Evolutionary conservation across 2,888 invertebrate species (phyloP), one percentile per base, ranked within the genome.

Genomic region (Aspidiotus destructor): DNA sequence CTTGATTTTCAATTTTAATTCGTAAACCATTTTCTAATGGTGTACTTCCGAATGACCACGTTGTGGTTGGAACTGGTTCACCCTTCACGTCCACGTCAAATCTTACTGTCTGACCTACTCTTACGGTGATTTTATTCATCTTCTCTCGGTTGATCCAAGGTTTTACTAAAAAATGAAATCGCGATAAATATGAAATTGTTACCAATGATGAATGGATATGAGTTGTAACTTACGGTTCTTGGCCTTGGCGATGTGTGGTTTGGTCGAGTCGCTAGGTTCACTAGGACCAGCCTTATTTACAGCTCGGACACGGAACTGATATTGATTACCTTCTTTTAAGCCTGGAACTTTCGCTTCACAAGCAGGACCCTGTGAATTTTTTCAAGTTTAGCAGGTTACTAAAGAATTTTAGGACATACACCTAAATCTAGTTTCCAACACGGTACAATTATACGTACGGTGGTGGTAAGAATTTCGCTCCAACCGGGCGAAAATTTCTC

Each of bases 61-160:
- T 87, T 74, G 89, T 85, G 72, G 85, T 87, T 79, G 99, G 98
- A 75, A 93, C 89, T 62, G 99, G 99, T 81, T 99, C 98, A 76
- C 98, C 99, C 77, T 89, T 88, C 73, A 95, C 89, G 77, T 95
- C 92, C 5, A 98, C 93, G 76, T 95, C 94, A 74, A 97, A 83
- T 75, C 89, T 92, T 74, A 97, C 88, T 10, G 86, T 81, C 75
- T 92, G 88, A 0, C 97, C 95, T 28, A 93, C 92, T 73, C 95
- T 87, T 6, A 97, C 87, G 75, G 89, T 89, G 0, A 94, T 82
- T 1, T 88, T 86, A 71, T 89, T 87, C 78, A 97, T 83, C 80
- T 95, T 94, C 73, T 94, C 93, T 71, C 96, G 87, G 78, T 97
- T 95, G 77, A 99, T 98, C 74, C 84, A 83, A 60, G 99, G 99